Evolutionary conservation across 2,888 invertebrate species (phyloP), one percentile per base, ranked within the genome.

Genomic region (Brachyptera putata): DNA sequence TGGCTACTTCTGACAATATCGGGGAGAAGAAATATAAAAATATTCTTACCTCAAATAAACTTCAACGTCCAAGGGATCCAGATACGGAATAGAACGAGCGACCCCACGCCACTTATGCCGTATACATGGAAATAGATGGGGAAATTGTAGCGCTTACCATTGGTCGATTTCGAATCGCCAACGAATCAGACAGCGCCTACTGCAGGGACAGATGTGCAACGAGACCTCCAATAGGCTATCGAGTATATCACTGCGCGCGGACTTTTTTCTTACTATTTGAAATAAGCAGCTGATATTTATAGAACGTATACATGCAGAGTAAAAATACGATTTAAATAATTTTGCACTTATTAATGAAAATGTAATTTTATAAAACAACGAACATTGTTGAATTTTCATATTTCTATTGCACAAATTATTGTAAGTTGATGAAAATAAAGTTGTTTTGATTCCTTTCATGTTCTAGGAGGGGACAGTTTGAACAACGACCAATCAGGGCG

Each of bases 91-190:
- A 79, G 79, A 76, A 73, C 75, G 77, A 80, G 74, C 75, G 77
- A 80, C 80, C 81, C 81, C 81, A 82, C 81, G 81, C 81, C 79
- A 81, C 80, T 80, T 79, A 77, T 78, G 79, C 79, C 77, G 78
- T 78, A 34, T 50, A 77, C 77, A 78, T 77, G 77, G 76, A 75
- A 78, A 78, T 74, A 65, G 62, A 77, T 70, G 73, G 70, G 70
- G 70, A 72, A 73, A 74, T 72, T 72, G 70, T 70, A 70, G 68
- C 63, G 65, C 63, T 69, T 70, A 67, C 73, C 68, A 82, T 82
- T 82, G 81, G 82, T 70, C 70, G 70, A 73, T 74, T 81, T 80
- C 75, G 75, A 81, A 81, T 75, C 76, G 78, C 75, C 78, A 81
- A 81, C 81, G 77, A 82, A 82, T 81, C 73, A 70, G 66, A 67